Base-by-base conservation (phyloP, 2,113 vertebrate genomes). In the Hylia prasina region DNA sequence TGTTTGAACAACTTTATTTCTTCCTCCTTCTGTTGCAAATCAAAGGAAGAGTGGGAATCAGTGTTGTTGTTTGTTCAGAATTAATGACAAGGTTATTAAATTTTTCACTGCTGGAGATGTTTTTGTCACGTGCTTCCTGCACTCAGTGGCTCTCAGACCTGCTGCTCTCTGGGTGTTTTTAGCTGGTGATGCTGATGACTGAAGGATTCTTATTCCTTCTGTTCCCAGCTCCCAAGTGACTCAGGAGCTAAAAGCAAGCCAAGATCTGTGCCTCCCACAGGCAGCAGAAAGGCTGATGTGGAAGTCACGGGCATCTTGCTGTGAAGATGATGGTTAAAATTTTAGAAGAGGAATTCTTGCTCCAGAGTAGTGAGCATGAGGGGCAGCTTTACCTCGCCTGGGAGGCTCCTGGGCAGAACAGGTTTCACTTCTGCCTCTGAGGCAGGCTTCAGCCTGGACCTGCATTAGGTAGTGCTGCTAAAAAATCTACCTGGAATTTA, bases 1-100 rank as follows among this genome's bases (percentile, higher is more conserved):
- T 90, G 85, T 91, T 94, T 78, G 51, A 91, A 86, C 84, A 81
- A 51, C 76, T 90, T 86, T 35, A 70, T 85, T 84, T 78, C 75
- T 96, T 54, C 81, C n/a, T 91, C 78, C 81, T 92, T 69, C 76
- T 65, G 47, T 66, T 81, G 66, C 69, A 77, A 75, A 91, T 68
- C 64, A 94, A 75, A 95, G 79, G 61, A 48, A 44, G 60, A 78
- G 37, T 75, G 64, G 84, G 93, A 88, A 89, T 82, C 39, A 2
- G 15, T 39, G 81, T 11, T 89, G 81, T 45, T 89, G 1, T 60
- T 75, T 69, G 60, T 45, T 50, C 11, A n/a, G 65, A 57, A 82
- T 56, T 56, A 70, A 60, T 28, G 68, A 54, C 15, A 35, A 76
- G 84, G 30, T 72, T 65, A 58, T 87, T 79, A 33, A 19, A 24